A percentile compares a stretch with the other conserved stretches of the same genome.
These are phyloP conservation scores for Argyra leucocephala DNA, from an alignment of 2,888 invertebrate genomes.

Conservation along the genomic window DNA sequence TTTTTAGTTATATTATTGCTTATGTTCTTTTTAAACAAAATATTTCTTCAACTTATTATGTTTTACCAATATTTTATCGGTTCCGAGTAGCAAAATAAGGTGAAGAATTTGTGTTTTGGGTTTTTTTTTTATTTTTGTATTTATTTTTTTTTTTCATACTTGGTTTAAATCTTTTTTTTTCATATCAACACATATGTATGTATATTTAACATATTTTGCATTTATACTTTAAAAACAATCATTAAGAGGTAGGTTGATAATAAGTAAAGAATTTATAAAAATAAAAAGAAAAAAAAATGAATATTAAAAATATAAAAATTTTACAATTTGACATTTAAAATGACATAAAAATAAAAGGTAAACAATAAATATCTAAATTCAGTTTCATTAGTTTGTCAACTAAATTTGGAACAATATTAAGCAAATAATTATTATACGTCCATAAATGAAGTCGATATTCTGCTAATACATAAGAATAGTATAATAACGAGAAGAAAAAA, in stretches of 20 bases:
- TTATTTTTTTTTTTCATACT: too few relatives aligned
- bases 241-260: constrained; percentile 3
- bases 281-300: neutral
- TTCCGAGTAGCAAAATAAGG: constrained; percentile 3
- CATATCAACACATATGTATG: neutral
- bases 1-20: constrained; percentile 30
- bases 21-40: constrained; percentile 19
- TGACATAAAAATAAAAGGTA: too few relatives aligned
- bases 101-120: neutral
- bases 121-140: neutral
- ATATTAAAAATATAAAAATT: neutral
- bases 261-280: neutral
- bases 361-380: too few relatives aligned
- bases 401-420: too few relatives aligned
- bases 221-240: neutral
- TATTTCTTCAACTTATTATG: constrained; percentile 2
- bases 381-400: too few relatives aligned
- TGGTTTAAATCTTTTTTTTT: too few relatives aligned
- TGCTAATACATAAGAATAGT: too few relatives aligned
- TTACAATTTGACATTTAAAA: neutral
- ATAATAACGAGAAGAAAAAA: too few relatives aligned
- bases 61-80: constrained; percentile 4
- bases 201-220: neutral
- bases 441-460: too few relatives aligned
- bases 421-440: too few relatives aligned